A percentile compares a stretch with the other conserved stretches of the same genome.
Evolutionary conservation across 2,888 invertebrate species (phyloP).

Genomic region (Bellardia bayeri): DNA sequence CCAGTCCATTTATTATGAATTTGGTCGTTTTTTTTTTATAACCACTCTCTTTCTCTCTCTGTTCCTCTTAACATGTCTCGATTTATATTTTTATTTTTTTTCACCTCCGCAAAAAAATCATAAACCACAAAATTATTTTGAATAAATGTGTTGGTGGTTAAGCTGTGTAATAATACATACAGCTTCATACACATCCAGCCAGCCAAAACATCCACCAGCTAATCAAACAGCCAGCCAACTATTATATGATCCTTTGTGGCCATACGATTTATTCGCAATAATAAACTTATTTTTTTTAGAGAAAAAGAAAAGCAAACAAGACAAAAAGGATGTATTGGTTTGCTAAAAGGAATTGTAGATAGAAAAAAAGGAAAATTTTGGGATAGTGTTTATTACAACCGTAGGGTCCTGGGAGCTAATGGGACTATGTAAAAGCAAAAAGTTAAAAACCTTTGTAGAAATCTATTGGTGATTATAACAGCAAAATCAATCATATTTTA

Average conservation of each 20-base stretch:
- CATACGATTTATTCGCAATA: constrained; percentile 41
- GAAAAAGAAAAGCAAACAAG: constrained; percentile 10
- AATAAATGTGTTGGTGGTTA: constrained; percentile 46
- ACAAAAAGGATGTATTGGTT: constrained; percentile 37
- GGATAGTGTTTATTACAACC: constrained; percentile 31
- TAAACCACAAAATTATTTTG: constrained; percentile 59
- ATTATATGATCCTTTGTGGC: constrained; percentile 61
- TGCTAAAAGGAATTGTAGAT: constrained; percentile 33
- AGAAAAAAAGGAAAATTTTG: constrained; percentile 6
- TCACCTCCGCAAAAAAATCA: constrained; percentile 41
- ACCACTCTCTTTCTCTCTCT: too few species aligned
- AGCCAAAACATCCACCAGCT: constrained; percentile 9
- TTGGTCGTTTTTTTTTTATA: background rate
- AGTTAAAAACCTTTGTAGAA: background rate
- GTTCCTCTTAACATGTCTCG: background rate
- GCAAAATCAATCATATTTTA: background rate
- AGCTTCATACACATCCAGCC: background rate
- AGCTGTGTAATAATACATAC: constrained; percentile 7
- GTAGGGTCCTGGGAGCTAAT: background rate
- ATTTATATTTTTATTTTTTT: constrained; percentile 15
- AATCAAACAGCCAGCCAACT: constrained; percentile 17
- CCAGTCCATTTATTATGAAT: constrained; percentile 36
- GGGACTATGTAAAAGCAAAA: background rate
- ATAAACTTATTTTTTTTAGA: constrained; percentile 48
- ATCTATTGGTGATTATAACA: background rate